Evolutionary conservation across 2,113 vertebrate genomes (phyloP).

Genomic region (Deroptyus accipitrinus): DNA sequence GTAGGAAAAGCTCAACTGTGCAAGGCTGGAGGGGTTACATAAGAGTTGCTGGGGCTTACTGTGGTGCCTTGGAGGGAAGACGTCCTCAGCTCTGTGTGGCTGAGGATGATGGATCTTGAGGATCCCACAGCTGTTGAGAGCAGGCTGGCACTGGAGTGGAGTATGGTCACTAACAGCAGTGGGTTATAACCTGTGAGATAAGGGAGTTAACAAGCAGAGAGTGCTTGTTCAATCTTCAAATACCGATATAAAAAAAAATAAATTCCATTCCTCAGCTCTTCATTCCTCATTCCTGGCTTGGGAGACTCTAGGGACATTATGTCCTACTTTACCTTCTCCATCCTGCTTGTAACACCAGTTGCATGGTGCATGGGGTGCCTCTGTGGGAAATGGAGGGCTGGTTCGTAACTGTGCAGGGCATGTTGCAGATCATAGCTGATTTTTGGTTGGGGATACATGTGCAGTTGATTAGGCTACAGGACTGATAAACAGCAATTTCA

Average conservation of each 20-base stretch:
- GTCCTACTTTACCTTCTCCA: not conserved
- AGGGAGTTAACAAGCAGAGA: not conserved
- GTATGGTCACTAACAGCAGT: not conserved
- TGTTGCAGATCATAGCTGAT: not conserved
- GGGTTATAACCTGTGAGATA: not conserved
- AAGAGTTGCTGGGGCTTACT: fast-evolving
- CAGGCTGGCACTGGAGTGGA: fast-evolving
- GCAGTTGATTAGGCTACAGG: fast-evolving
- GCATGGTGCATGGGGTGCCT: not conserved
- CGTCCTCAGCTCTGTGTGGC: fast-evolving
- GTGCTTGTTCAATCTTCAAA: not conserved
- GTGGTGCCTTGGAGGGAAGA: not conserved
- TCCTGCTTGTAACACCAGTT: not conserved
- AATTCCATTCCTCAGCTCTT: not conserved
- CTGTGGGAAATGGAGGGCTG: not conserved
- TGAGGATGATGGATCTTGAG: not conserved
- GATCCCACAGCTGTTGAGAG: fast-evolving
- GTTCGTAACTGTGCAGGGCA: fast-evolving
- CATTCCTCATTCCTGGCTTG: not conserved
- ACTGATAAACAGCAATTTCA: not conserved
- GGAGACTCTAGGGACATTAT: not conserved
- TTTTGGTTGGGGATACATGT: fast-evolving
- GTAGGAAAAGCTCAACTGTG: not conserved
- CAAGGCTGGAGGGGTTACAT: not conserved
- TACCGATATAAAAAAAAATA: not conserved